phyloP scores from a whole-genome alignment of 2,888 invertebrate species.

The Theristus sp. region DNA sequence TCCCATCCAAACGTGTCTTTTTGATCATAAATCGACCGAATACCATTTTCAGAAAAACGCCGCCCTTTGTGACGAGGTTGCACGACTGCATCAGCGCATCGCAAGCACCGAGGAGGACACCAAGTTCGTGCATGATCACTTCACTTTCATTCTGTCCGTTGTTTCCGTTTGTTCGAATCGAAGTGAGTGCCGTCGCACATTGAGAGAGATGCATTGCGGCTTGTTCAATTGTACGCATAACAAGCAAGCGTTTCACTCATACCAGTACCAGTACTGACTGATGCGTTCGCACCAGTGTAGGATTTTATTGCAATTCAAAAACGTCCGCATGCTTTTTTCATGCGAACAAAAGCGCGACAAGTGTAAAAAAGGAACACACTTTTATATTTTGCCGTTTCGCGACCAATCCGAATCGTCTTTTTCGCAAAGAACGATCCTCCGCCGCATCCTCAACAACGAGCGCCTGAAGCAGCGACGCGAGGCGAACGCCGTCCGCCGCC shows the following conservation, averaged over 20 bases:
- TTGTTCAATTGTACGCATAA: background rate
- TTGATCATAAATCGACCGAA: no score
- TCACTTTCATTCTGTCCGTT: background rate
- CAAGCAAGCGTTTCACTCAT: no score
- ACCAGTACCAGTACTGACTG: no score
- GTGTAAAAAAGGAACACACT: no score
- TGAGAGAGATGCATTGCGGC: background rate
- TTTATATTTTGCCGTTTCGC: no score
- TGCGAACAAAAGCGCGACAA: no score
- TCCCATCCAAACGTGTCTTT: no score
- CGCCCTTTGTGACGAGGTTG: slow-evolving; percentile 9
- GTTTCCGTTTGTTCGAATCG: background rate
- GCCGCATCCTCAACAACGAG: background rate
- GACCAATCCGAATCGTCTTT: no score
- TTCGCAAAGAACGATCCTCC: background rate
- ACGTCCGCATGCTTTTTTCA: no score
- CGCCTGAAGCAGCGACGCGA: background rate
- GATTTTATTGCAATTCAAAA: no score
- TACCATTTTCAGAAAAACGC: slow-evolving; percentile 9
- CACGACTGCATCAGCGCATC: slow-evolving; percentile 8
- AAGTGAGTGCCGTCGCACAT: background rate
- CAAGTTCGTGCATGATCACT: background rate
- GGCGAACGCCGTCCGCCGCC: background rate
- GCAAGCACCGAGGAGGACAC: slow-evolving; percentile 4
- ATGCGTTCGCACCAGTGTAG: no score